A percentile compares a stretch with the other conserved stretches of the same genome.
These are phyloP conservation scores for Macrostomum lignano DNA, from an alignment of 1,140 invertebrate species.

Conservation along the genomic window DNA sequence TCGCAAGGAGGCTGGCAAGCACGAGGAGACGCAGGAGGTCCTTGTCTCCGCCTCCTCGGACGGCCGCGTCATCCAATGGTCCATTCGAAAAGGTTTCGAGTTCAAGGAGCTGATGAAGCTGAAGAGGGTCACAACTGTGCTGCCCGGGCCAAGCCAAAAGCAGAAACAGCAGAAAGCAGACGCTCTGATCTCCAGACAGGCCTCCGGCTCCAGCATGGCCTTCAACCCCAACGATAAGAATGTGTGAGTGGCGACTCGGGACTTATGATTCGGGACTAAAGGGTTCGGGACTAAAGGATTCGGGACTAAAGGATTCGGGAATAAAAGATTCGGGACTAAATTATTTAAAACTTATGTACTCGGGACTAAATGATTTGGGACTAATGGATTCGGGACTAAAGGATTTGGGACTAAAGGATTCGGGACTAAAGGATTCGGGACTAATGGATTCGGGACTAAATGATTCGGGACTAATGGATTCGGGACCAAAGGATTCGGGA, in stretches of 20 bases:
- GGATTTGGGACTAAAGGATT: too few species aligned
- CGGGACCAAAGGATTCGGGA: too few species aligned
- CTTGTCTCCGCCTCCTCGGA: constrained; percentile 25
- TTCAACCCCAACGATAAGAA: constrained; percentile 18
- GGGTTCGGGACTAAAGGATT: too few species aligned
- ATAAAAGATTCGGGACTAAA: too few species aligned
- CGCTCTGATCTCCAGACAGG: constrained; percentile 21
- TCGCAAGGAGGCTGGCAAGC: constrained; percentile 17
- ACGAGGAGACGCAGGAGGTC: constrained; percentile 13
- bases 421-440: too few species aligned
- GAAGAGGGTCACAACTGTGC: constrained; percentile 17
- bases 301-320: too few species aligned
- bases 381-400: too few species aligned
- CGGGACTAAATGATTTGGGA: too few species aligned
- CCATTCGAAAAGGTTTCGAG: constrained; percentile 27
- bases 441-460: too few species aligned
- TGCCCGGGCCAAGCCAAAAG: constrained; percentile 14
- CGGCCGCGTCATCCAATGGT: constrained; percentile 24
- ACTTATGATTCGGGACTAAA: too few species aligned
- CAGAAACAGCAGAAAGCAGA: constrained; percentile 23
- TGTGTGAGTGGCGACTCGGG: constrained; percentile 16
- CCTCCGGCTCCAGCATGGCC: constrained; percentile 24
- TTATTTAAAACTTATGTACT: too few species aligned
- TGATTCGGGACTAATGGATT: too few species aligned
- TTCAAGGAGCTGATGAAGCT: constrained; percentile 22